phyloP scores from a whole-genome alignment of 2,113 vertebrate species.

The Boulengeromyrus knoepffleri region DNA sequence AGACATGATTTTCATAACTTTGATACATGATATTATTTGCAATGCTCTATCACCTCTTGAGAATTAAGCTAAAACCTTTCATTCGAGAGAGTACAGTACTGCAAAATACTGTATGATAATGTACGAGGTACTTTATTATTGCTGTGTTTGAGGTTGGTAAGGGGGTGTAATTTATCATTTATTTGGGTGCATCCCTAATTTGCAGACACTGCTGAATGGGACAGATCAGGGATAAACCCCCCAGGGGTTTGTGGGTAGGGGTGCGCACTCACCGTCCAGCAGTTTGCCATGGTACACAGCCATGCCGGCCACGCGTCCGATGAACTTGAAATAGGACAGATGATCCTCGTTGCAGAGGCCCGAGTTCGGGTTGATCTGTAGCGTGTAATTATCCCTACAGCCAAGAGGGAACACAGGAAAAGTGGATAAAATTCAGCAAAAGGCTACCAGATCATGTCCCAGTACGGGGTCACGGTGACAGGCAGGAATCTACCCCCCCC shows the following conservation, averaged over 20 bases:
- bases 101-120: background rate
- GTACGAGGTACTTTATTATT: background rate
- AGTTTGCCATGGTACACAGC: constrained; percentile 95
- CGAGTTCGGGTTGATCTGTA: constrained; percentile 97
- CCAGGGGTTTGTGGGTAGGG: background rate
- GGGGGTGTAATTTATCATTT: background rate
- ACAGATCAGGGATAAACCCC: background rate
- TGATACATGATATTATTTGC: background rate
- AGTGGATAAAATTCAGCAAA: background rate
- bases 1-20: background rate
- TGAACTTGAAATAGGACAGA: constrained; percentile 96
- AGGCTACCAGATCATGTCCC: background rate
- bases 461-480: background rate
- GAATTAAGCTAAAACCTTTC: background rate
- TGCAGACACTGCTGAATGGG: background rate
- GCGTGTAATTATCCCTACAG: constrained; percentile 92
- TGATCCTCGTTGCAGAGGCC: constrained; percentile 97
- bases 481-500: background rate
- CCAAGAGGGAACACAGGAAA: constrained; percentile 26
- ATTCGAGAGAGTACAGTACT: background rate
- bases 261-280: constrained; percentile 73
- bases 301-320: constrained; percentile 96
- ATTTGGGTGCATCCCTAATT: background rate
- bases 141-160: background rate
- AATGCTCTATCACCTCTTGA: background rate